A percentile compares a stretch with the other conserved stretches of the same genome.
Evolutionary conservation across 2,888 invertebrate species (phyloP).

Genomic region (Chaetogeoica ovagalla): DNA sequence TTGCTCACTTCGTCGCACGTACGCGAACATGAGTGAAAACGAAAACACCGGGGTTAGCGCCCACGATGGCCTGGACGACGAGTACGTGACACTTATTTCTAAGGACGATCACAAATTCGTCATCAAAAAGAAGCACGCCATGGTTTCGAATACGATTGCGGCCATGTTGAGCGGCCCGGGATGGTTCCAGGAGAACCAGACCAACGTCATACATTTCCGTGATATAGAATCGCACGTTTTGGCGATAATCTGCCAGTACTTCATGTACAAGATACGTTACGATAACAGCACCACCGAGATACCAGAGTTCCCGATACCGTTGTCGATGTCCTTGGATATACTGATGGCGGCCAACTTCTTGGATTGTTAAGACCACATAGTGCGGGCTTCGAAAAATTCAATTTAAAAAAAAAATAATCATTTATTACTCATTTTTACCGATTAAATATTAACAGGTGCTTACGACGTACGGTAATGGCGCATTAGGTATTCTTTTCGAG

Average conservation of each 20-base stretch:
- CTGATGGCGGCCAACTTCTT: constrained; percentile 99
- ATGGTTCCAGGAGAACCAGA: constrained; percentile 98
- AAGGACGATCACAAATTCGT: constrained; percentile 91
- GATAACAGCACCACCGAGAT: constrained; percentile 99
- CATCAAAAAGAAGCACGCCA: constrained; percentile 93
- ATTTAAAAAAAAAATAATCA: too few relatives aligned
- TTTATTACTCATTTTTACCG: too few relatives aligned
- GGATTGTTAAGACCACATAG: constrained; percentile 76
- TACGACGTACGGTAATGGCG: too few relatives aligned
- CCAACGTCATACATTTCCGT: constrained; percentile 97
- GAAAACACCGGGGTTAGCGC: constrained; percentile 66
- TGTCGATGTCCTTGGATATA: constrained; percentile 96
- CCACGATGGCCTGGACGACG: constrained; percentile 96
- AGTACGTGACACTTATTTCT: constrained; percentile 60
- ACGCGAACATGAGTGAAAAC: too few relatives aligned
- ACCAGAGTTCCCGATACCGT: constrained; percentile 98
- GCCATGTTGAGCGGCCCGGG: constrained; percentile 98
- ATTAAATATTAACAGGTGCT: too few relatives aligned
- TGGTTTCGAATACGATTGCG: constrained; percentile 98
- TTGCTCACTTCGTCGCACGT: too few relatives aligned
- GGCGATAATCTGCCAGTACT: constrained; percentile 99
- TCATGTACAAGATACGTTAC: constrained; percentile 97
- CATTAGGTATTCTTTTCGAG: too few relatives aligned
- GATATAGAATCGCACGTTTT: constrained; percentile 99
- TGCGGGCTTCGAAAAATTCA: too few relatives aligned